phyloP scores from a whole-genome alignment of 2,888 invertebrate species.

The Hymenopus coronatus region DNA sequence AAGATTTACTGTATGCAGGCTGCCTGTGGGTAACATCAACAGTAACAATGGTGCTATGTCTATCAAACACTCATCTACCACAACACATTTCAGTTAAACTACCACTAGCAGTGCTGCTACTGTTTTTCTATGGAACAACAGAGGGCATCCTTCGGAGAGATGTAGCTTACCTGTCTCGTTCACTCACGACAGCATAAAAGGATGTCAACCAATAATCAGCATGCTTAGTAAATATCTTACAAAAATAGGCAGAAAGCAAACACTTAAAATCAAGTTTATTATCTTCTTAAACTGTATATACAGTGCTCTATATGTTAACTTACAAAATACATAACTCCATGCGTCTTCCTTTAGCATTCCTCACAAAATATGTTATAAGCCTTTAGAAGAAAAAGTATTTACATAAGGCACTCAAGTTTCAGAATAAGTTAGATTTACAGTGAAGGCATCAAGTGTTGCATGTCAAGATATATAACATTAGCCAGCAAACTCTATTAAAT shows the following conservation, averaged over 20 bases:
- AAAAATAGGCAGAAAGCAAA: not conserved
- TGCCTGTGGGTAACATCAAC: too few species aligned
- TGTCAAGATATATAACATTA: too few species aligned
- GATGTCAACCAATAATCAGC: not conserved
- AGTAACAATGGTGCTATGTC: too few species aligned
- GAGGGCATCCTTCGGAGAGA: not conserved
- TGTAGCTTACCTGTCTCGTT: not conserved
- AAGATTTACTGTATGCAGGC: too few species aligned
- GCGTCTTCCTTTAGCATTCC: not conserved
- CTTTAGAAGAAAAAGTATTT: not conserved
- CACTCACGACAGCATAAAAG: not conserved
- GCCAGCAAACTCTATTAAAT: too few species aligned
- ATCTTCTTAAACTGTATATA: not conserved
- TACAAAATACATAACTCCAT: not conserved
- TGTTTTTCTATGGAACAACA: not conserved
- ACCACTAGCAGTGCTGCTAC: not conserved
- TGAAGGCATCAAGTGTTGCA: too few species aligned
- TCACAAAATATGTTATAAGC: not conserved
- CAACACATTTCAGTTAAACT: too few species aligned
- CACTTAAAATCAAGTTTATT: not conserved
- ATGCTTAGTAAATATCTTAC: not conserved
- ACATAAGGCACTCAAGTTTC: not conserved
- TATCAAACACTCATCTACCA: too few species aligned
- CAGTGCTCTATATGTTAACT: not conserved
- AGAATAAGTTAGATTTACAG: not conserved